Evolutionary conservation across 2,888 invertebrate genomes (phyloP).

Genomic region (Eremobia ochroleuca): DNA sequence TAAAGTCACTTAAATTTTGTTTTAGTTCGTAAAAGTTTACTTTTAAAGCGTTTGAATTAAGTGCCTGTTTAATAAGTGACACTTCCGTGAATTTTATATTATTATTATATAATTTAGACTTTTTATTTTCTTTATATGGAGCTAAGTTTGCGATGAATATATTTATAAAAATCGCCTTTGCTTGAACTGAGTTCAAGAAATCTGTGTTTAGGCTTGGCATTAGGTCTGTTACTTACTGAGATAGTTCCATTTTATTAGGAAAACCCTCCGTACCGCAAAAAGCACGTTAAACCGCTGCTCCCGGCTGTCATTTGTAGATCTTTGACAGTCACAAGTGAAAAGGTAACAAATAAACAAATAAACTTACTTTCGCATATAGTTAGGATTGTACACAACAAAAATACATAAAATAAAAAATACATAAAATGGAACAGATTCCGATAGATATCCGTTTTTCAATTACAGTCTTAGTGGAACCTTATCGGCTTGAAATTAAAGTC

Average conservation of each 20-base stretch:
- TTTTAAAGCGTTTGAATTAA: slow-evolving; percentile 14
- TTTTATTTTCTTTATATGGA: neutral
- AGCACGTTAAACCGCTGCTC: no score
- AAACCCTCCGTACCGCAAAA: neutral
- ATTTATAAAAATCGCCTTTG: neutral
- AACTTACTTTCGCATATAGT: no score
- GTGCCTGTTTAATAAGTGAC: neutral
- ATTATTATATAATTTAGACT: neutral
- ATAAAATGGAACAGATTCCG: no score
- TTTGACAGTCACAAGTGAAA: no score
- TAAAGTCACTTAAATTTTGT: slow-evolving; percentile 4
- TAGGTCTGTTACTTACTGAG: neutral
- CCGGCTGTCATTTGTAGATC: neutral
- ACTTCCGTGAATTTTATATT: neutral
- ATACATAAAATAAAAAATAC: no score
- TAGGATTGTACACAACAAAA: no score
- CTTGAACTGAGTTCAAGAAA: neutral
- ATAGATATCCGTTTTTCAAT: neutral
- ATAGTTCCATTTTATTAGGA: neutral
- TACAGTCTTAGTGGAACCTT: neutral
- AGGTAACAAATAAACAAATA: no score
- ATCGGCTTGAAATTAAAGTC: neutral
- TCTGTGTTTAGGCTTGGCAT: neutral
- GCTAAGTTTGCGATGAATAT: neutral
- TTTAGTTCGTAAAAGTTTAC: slow-evolving; percentile 2